These are phyloP conservation scores for Uropetala carovei DNA, from an alignment of 2,888 invertebrate genomes.

Conservation along the genomic window DNA sequence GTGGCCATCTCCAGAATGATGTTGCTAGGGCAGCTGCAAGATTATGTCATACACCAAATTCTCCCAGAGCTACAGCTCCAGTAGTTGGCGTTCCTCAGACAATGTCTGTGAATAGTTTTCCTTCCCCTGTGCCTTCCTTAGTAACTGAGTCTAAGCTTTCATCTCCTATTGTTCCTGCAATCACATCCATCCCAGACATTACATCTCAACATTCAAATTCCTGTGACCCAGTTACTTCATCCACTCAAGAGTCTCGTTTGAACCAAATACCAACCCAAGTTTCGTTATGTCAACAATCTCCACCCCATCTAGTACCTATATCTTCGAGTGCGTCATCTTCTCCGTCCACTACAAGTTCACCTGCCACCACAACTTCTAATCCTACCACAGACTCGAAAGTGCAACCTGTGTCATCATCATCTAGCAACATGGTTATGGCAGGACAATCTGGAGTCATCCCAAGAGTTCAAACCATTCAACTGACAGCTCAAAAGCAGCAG, in stretches of 20 bases:
- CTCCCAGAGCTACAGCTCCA: constrained; percentile 28
- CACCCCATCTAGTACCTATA: constrained; percentile 44
- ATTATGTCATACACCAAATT: constrained; percentile 36
- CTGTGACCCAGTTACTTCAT: constrained; percentile 46
- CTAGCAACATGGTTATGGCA: constrained; percentile 40
- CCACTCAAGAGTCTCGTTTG: constrained; percentile 33
- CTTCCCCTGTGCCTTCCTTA: constrained; percentile 40
- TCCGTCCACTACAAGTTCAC: constrained; percentile 65
- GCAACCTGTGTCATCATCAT: constrained; percentile 50
- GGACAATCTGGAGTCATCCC: constrained; percentile 74
- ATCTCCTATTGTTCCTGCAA: constrained; percentile 54
- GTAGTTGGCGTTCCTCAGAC: constrained; percentile 10
- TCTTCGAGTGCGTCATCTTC: constrained; percentile 49
- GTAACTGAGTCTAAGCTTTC: constrained; percentile 43
- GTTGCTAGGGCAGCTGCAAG: constrained; percentile 49
- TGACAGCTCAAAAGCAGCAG: constrained; percentile 85
- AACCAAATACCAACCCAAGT: constrained; percentile 21
- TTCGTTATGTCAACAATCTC: constrained; percentile 48
- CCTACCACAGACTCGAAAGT: constrained; percentile 69
- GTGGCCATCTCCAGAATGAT: constrained; percentile 44
- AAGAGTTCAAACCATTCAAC: constrained; percentile 84
- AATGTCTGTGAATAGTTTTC: constrained; percentile 51
- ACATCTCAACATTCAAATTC: constrained; percentile 18
- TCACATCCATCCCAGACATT: constrained; percentile 27
- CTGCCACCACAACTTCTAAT: constrained; percentile 70